Conservation (phyloP, 2,888 invertebrate species). For the Eudasyphora cyanicolor region DNA sequence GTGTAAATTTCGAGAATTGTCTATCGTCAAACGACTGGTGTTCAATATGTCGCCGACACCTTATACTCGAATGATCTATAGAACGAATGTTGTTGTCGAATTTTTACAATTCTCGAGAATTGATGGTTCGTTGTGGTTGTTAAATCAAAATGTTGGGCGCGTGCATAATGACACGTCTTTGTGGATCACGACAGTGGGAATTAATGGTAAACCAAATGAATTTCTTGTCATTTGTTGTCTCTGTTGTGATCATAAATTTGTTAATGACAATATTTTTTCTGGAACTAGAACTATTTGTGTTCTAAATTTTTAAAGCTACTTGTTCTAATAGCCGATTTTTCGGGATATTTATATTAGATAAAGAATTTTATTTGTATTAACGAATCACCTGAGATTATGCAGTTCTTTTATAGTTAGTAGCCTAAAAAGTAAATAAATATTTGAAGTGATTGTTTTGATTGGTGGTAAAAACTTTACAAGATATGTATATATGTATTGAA, state of each 20-base stretch:
- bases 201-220: constrained; percentile 77
- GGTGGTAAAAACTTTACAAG: no score
- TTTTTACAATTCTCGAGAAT: constrained; percentile 17
- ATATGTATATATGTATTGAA: no score
- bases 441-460: neutral
- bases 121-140: constrained; percentile 48
- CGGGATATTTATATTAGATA: neutral
- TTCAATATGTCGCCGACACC: neutral
- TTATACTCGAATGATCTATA: neutral
- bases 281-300: neutral
- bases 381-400: constrained; percentile 1
- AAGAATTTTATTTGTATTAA: neutral
- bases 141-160: constrained; percentile 67
- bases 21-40: no score
- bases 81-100: neutral
- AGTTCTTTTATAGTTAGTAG: neutral
- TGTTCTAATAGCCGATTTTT: neutral
- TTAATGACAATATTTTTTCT: constrained; percentile 24
- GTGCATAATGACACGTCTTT: constrained; percentile 77
- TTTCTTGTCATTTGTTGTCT: constrained; percentile 68
- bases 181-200: constrained; percentile 74
- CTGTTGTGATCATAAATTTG: constrained; percentile 19
- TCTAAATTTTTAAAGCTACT: neutral
- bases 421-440: constrained; percentile 2
- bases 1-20: neutral